Percentiles rank a stretch among this genome's conserved stretches.
phyloP scores from a whole-genome alignment of 2,113 vertebrate genomes.

The Catharus minimus region DNA sequence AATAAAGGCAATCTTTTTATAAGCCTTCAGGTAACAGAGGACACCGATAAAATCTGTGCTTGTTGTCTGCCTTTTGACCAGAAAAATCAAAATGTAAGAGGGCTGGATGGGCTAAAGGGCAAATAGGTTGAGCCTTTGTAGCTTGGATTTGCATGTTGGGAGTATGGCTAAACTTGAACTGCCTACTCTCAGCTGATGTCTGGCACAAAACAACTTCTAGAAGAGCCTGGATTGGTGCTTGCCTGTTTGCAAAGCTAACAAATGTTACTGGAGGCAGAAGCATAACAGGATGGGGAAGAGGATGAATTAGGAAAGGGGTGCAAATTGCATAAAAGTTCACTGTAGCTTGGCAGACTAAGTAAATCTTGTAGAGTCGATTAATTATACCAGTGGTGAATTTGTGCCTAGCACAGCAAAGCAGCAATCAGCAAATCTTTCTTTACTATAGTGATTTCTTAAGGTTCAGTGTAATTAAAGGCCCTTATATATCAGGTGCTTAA shows the following conservation, averaged over 20 bases:
- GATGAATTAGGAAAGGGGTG: neutral
- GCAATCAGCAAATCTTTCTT: slow-evolving; percentile 50
- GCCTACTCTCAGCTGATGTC: neutral
- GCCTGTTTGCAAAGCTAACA: neutral
- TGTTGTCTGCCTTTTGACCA: slow-evolving; percentile 19
- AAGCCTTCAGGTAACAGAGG: slow-evolving; percentile 15
- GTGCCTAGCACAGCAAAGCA: slow-evolving; percentile 45
- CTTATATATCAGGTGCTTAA: slow-evolving; percentile 28
- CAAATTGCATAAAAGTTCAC: neutral
- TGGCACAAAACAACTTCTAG: neutral
- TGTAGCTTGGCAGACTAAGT: neutral
- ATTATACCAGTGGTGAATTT: slow-evolving; percentile 48
- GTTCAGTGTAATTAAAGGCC: slow-evolving; percentile 33
- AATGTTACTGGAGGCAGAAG: neutral
- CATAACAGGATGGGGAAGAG: neutral
- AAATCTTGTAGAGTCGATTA: slow-evolving; percentile 6
- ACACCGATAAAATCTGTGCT: slow-evolving; percentile 23
- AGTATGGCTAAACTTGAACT: neutral
- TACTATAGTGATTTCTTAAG: slow-evolving; percentile 6
- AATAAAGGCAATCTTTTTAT: neutral
- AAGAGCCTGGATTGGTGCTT: neutral
- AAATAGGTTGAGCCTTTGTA: neutral
- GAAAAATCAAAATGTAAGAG: slow-evolving; percentile 39
- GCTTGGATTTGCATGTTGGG: neutral
- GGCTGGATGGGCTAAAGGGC: slow-evolving; percentile 17